Percentiles rank a stretch among this genome's conserved stretches.
These are phyloP conservation scores for Triplophysa tibetana DNA, from an alignment of 2,113 vertebrate genomes.

Conservation along the genomic window DNA sequence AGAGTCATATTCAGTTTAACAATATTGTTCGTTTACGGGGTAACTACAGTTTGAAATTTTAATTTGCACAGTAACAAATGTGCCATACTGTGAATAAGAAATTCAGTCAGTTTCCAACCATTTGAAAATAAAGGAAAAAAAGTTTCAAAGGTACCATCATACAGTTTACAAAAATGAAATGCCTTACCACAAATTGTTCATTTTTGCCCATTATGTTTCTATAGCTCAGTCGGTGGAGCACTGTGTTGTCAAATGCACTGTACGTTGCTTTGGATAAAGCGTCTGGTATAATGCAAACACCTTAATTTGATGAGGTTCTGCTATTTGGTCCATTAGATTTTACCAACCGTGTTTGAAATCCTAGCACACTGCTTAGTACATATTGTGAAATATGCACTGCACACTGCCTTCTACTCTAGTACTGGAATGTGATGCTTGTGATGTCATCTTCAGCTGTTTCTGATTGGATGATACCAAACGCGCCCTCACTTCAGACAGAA, in stretches of 20 bases:
- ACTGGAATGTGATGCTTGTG: not conserved
- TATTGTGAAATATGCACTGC: not conserved
- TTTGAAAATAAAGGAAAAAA: not conserved
- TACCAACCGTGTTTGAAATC: not conserved
- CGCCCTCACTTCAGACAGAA: conserved; percentile 1
- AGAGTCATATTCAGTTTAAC: no score
- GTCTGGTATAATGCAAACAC: no score
- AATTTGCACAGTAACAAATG: no score
- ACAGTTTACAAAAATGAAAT: not conserved
- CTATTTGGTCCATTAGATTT: not conserved
- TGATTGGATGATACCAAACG: conserved; percentile 15
- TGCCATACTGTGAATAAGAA: no score
- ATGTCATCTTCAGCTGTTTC: conserved; percentile 16
- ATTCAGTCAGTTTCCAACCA: no score
- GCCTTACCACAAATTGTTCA: not conserved
- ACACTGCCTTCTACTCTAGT: no score
- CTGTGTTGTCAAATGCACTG: no score
- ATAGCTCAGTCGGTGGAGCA: no score
- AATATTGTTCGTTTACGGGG: no score
- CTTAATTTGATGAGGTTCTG: not conserved
- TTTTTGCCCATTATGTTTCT: conserved; percentile 5
- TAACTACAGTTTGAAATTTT: no score
- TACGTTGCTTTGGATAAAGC: no score
- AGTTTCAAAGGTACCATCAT: not conserved
- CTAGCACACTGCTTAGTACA: not conserved